Percentiles rank a stretch among this genome's conserved stretches.
phyloP scores from a whole-genome alignment of 1,140 invertebrate genomes.

The Drosophila cardini region DNA sequence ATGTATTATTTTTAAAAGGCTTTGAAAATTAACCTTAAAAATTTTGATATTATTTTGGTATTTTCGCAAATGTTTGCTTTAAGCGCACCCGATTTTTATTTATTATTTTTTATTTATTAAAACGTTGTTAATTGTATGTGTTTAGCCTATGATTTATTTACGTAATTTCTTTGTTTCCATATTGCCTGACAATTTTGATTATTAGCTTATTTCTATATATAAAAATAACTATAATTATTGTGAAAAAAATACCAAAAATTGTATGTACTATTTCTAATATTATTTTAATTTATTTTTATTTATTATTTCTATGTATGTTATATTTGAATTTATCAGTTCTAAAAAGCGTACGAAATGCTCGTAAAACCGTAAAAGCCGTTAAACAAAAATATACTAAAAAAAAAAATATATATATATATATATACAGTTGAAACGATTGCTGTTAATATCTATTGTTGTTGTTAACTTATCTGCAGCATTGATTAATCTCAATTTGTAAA shows the following conservation, averaged over 20 bases:
- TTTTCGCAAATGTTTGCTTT: slow-evolving; percentile 8
- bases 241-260: neutral
- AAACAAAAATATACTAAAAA: slow-evolving; percentile 8
- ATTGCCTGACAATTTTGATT: slow-evolving; percentile 6
- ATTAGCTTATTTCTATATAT: slow-evolving; percentile 10
- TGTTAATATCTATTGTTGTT: slow-evolving; percentile 18
- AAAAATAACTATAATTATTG: slow-evolving; percentile 10
- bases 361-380: slow-evolving; percentile 20
- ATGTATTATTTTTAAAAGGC: too few relatives aligned
- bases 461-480: slow-evolving; percentile 72
- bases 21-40: too few relatives aligned
- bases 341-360: slow-evolving; percentile 13
- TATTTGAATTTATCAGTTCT: slow-evolving; percentile 13
- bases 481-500: slow-evolving; percentile 85
- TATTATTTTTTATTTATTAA: neutral
- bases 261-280: slow-evolving; percentile 4
- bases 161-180: slow-evolving; percentile 15
- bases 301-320: slow-evolving; percentile 9
- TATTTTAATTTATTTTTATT: slow-evolving; percentile 12
- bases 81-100: too few relatives aligned
- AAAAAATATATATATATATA: slow-evolving; percentile 1
- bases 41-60: neutral
- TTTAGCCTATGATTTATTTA: slow-evolving; percentile 13
- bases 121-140: neutral
- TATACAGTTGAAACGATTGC: slow-evolving; percentile 4